A percentile compares a stretch with the other conserved stretches of the same genome.
Conservation (phyloP, 23 tunicate species). For the Ascidia mentula region DNA sequence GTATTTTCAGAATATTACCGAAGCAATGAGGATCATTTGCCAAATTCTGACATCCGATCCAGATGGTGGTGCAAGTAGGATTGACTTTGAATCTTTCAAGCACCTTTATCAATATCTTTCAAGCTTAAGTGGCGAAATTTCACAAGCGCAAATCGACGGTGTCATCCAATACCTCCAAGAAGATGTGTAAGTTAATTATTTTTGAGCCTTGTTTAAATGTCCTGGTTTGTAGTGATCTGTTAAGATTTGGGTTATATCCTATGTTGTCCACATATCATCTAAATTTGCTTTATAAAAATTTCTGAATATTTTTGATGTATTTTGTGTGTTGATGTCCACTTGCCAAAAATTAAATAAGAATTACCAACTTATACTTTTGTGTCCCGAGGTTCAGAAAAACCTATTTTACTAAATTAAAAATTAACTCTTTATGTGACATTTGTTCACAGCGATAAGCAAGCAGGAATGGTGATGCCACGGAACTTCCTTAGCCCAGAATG, state of each 20-base stretch:
- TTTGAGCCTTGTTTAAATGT: too few relatives aligned
- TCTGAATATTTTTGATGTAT: too few relatives aligned
- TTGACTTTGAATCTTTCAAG: slow-evolving; percentile 78
- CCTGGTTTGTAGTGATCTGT: too few relatives aligned
- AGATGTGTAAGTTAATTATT: slow-evolving; percentile 78
- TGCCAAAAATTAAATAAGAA: too few relatives aligned
- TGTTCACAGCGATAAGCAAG: slow-evolving; percentile 72
- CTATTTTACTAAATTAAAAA: too few relatives aligned
- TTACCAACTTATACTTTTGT: too few relatives aligned
- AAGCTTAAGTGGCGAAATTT: slow-evolving; percentile 62
- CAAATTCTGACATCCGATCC: slow-evolving; percentile 73
- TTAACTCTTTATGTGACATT: too few relatives aligned
- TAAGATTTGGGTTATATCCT: too few relatives aligned
- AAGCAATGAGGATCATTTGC: slow-evolving; percentile 87
- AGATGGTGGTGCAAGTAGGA: slow-evolving; percentile 63
- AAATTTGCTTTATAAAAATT: too few relatives aligned
- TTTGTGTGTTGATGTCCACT: too few relatives aligned
- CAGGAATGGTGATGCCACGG: slow-evolving; percentile 94
- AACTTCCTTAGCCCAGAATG: slow-evolving; percentile 85
- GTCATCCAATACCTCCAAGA: slow-evolving; percentile 63
- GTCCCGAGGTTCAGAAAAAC: too few relatives aligned
- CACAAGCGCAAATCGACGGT: slow-evolving; percentile 69
- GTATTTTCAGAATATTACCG: slow-evolving; percentile 71
- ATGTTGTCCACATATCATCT: too few relatives aligned
- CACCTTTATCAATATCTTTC: slow-evolving; percentile 72